Evolutionary conservation across 2,888 invertebrate genomes (phyloP).

Genomic region (Brachycybe producta): DNA sequence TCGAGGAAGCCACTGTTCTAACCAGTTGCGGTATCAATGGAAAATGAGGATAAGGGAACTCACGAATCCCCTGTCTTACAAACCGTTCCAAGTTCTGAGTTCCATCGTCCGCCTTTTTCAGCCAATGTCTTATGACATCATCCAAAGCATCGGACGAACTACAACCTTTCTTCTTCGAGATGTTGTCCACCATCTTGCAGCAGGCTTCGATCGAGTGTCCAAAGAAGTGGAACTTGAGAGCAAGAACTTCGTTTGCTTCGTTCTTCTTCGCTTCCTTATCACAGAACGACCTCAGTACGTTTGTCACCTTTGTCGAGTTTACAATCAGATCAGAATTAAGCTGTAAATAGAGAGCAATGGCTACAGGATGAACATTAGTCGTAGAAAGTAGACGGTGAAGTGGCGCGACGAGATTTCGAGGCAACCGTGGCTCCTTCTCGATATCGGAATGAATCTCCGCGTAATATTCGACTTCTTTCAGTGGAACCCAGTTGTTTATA

Average conservation of each 20-base stretch:
- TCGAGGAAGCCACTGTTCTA: constrained; percentile 22
- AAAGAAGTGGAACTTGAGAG: constrained; percentile 77
- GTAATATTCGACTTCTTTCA: constrained; percentile 68
- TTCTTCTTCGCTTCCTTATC: constrained; percentile 71
- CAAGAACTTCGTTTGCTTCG: constrained; percentile 79
- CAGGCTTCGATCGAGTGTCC: constrained; percentile 59
- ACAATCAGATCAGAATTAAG: constrained; percentile 56
- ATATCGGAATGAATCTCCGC: constrained; percentile 55
- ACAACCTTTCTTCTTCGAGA: constrained; percentile 32
- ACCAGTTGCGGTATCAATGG: constrained; percentile 65
- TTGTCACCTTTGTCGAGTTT: constrained; percentile 55
- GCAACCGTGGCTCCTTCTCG: constrained; percentile 62
- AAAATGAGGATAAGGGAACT: constrained; percentile 82
- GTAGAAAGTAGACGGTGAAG: constrained; percentile 72
- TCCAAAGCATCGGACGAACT: constrained; percentile 12
- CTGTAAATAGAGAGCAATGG: constrained; percentile 64
- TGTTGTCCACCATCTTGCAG: too few relatives aligned
- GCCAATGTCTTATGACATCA: constrained; percentile 30
- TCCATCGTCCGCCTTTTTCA: constrained; percentile 47
- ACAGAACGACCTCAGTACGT: constrained; percentile 67
- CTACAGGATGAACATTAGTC: constrained; percentile 72
- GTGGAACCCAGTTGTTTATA: constrained; percentile 87
- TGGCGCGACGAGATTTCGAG: constrained; percentile 54
- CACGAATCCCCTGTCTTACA: constrained; percentile 69
- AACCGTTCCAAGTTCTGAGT: constrained; percentile 50